phyloP scores from a whole-genome alignment of 1,140 invertebrate species.

The Micrasema minimum region DNA sequence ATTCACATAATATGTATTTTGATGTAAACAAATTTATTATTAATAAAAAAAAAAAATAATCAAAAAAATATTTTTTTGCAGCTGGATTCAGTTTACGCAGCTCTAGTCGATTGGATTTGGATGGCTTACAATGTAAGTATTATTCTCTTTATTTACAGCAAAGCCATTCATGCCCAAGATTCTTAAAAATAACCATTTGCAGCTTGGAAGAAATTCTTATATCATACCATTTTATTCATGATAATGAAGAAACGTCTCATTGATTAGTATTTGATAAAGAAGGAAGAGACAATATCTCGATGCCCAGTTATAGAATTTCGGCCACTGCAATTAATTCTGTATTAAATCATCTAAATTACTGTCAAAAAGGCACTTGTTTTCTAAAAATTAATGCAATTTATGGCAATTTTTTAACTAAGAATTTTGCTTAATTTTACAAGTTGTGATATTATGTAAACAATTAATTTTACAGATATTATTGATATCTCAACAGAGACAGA shows the following conservation, averaged over 20 bases:
- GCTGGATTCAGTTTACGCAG: slow-evolving; percentile 81
- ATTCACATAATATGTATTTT: no score
- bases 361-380: background rate
- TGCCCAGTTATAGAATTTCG: no score
- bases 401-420: background rate
- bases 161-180: background rate
- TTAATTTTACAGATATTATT: background rate
- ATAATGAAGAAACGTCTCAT: background rate
- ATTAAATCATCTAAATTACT: no score
- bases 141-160: background rate
- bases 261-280: background rate
- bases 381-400: background rate
- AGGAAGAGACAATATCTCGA: background rate
- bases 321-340: no score
- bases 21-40: no score
- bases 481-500: no score
- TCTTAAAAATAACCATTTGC: background rate
- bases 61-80: no score
- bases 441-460: background rate
- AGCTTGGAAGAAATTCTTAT: background rate
- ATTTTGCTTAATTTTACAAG: background rate
- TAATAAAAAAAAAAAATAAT: no score
- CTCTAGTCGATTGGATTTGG: slow-evolving; percentile 81
- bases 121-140: slow-evolving; percentile 84
- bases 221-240: background rate